Base-by-base conservation (phyloP, 2,113 vertebrate genomes). In the Gobius niger region DNA sequence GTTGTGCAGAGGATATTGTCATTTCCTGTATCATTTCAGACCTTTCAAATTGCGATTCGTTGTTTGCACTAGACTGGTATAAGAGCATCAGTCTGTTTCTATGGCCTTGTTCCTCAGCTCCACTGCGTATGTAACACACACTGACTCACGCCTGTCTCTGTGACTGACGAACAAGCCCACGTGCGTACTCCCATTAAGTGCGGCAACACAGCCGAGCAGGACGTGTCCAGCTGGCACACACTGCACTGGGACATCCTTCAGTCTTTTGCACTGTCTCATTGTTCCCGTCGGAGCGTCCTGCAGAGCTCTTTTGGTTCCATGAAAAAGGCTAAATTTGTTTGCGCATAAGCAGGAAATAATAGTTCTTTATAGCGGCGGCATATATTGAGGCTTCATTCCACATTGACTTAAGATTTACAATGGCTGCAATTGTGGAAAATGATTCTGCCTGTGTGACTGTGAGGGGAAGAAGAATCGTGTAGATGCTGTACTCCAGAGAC, bases 191-290 rank as follows among this genome's bases (percentile, higher is more conserved):
- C 70, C 77, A 82, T 88, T 82, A 82, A 73, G 71, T 40, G 56
- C 81, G 65, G 44, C 67, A 74, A 74, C 40, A 10, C 75, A 63
- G 77, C 74, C 46, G 63, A 61, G 78, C 83, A 85, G 77, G 78
- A 76, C 52, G 62, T 68, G 68, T 77, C 85, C 69, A 71, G 76
- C 80, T 82, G 78, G 78, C 73, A 78, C 41, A 70, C 65, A 71
- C 59, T 10, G 67, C 24, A 24, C 68, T 65, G 75, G 83, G 67
- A 65, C n/a, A 15, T 63, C 76, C 68, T 72, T 19, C 59, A 73
- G 46, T 16, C 62, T 50, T 84, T 73, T 71, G 47, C 67, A 54
- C 57, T 68, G 71, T 42, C 67, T 34, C 24, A 78, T 72, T 71
- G 65, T 76, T 73, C 73, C 77, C 47, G 15, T 63, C 0, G 7